These are phyloP conservation scores for Chesias legatella DNA, from an alignment of 2,888 invertebrate species.

Conservation along the genomic window DNA sequence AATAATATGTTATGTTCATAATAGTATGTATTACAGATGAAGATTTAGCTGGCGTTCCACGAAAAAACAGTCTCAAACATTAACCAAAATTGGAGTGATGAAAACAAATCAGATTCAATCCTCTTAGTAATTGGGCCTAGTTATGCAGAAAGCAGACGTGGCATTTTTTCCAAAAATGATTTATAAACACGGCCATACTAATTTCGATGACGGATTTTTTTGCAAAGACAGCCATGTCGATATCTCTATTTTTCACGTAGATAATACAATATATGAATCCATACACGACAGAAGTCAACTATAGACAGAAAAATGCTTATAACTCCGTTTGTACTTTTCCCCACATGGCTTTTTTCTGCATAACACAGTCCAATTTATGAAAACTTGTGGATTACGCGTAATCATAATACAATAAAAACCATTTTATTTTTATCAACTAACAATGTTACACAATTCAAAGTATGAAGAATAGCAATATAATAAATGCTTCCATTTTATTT, in stretches of 20 bases:
- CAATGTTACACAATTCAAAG: conserved; percentile 16
- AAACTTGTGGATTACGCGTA: conserved; percentile 40
- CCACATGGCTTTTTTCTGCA: too few species aligned
- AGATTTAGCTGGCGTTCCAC: conserved; percentile 54
- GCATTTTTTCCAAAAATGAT: too few species aligned
- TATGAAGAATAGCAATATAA: conserved; percentile 20
- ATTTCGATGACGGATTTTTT: too few species aligned
- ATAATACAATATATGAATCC: too few species aligned
- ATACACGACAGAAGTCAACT: too few species aligned
- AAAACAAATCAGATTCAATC: conserved; percentile 63
- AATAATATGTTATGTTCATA: conserved; percentile 49
- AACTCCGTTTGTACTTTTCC: too few species aligned
- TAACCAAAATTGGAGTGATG: conserved; percentile 41
- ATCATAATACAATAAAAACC: conserved; percentile 32
- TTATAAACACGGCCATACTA: too few species aligned
- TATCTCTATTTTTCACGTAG: too few species aligned
- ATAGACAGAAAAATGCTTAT: too few species aligned
- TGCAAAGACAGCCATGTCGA: too few species aligned
- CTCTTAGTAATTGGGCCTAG: conserved; percentile 55
- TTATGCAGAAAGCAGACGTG: too few species aligned
- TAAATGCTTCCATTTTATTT: conserved; percentile 32
- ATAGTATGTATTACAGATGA: conserved; percentile 54
- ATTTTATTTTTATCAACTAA: conserved; percentile 33
- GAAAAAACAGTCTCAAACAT: conserved; percentile 45
- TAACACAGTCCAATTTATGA: too few species aligned